A percentile compares a stretch with the other conserved stretches of the same genome.
Conservation (phyloP, 2,113 vertebrate species). For the Menidia beryllina region DNA sequence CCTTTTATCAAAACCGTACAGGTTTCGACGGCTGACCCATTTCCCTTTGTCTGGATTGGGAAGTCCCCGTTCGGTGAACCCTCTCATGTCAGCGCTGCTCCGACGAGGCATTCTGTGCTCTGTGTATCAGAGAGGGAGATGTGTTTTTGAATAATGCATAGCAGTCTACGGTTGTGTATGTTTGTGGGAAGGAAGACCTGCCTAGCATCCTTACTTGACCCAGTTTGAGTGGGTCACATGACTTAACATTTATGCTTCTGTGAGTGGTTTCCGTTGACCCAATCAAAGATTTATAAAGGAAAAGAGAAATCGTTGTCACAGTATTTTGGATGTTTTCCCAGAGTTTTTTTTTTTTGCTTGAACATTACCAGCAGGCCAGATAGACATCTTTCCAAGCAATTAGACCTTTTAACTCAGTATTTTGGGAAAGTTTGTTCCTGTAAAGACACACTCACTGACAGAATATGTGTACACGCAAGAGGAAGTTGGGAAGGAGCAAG, state of each 20-base stretch:
- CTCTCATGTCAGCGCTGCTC: constrained; percentile 29
- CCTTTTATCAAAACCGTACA: not conserved
- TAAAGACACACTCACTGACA: not conserved
- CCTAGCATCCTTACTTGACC: constrained; percentile 46
- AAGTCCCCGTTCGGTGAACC: constrained; percentile 50
- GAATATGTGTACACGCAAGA: constrained; percentile 21
- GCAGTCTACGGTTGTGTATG: not conserved
- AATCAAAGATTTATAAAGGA: constrained; percentile 35
- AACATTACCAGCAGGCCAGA: constrained; percentile 29
- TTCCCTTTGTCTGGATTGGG: constrained; percentile 28
- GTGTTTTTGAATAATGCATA: not conserved
- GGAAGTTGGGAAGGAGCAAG: constrained; percentile 15
- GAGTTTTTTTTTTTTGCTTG: constrained; percentile 7
- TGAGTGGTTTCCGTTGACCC: not conserved
- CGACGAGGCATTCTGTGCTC: constrained; percentile 37
- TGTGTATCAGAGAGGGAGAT: constrained; percentile 28
- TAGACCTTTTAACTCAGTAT: constrained; percentile 18
- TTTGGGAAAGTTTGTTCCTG: constrained; percentile 23
- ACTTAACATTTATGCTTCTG: constrained; percentile 3
- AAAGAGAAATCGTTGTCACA: not conserved
- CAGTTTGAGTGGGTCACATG: constrained; percentile 51
- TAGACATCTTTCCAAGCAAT: constrained; percentile 27
- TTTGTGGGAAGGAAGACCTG: not conserved
- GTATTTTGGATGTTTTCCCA: constrained; percentile 28
- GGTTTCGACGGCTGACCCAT: constrained; percentile 34